phyloP scores from a whole-genome alignment of 2,113 vertebrate species.

The Grus americana region DNA sequence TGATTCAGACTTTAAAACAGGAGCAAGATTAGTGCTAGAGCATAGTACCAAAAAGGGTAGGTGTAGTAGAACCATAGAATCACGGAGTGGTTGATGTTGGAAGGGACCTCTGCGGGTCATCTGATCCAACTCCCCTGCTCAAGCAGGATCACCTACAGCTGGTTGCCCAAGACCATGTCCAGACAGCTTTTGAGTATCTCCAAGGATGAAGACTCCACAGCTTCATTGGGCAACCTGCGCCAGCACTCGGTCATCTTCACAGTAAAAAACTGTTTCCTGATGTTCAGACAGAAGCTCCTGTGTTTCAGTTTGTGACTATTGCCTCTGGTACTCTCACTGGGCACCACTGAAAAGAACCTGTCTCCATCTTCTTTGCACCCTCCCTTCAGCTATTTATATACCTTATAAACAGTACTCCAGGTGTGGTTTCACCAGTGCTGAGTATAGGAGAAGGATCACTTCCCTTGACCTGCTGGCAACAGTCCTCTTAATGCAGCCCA shows the following conservation, averaged over 20 bases:
- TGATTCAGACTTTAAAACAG: neutral
- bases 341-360: neutral
- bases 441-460: neutral
- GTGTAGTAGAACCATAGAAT: neutral
- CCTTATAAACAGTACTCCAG: neutral
- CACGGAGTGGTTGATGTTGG: neutral
- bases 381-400: neutral
- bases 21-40: neutral
- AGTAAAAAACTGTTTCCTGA: neutral
- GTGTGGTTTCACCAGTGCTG: neutral
- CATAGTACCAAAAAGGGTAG: neutral
- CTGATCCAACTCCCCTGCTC: neutral
- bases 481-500: neutral
- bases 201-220: neutral
- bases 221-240: neutral
- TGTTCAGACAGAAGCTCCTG: neutral
- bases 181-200: neutral
- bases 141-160: neutral
- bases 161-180: neutral
- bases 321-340: neutral
- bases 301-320: neutral
- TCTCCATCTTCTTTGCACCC: neutral
- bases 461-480: fast-evolving
- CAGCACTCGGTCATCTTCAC: neutral
- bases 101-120: neutral